Conservation (phyloP, 2,113 vertebrate genomes). For the Pandion haliaetus region DNA sequence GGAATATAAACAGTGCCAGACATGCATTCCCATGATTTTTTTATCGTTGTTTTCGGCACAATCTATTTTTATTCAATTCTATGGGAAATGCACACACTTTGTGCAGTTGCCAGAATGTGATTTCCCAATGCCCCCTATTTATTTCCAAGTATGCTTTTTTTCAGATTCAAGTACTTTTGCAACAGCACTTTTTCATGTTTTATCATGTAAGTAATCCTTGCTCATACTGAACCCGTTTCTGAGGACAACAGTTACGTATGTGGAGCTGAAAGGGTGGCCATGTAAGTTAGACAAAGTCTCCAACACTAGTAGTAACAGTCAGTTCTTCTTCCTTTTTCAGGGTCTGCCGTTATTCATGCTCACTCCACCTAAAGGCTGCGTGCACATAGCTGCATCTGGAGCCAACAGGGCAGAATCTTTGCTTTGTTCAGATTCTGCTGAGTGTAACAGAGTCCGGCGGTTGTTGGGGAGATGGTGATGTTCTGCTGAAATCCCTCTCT, state of each 20-base stretch:
- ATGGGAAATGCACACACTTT: conserved; percentile 72
- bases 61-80: conserved; percentile 76
- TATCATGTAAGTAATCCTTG: neutral
- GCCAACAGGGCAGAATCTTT: neutral
- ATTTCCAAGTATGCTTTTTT: conserved; percentile 54
- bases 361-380: neutral
- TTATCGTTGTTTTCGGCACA: conserved; percentile 61
- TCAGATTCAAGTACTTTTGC: conserved; percentile 21
- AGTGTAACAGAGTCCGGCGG: rapidly evolving
- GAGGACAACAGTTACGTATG: neutral
- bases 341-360: neutral
- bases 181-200: neutral
- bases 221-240: neutral
- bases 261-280: neutral
- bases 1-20: conserved; percentile 60
- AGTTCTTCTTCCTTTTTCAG: neutral
- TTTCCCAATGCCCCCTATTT: conserved; percentile 60
- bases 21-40: conserved; percentile 60
- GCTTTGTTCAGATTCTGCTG: neutral
- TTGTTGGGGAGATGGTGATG: neutral
- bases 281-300: neutral
- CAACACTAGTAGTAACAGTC: neutral
- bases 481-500: neutral
- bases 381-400: neutral
- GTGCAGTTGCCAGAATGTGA: conserved; percentile 61